These are phyloP conservation scores for Polyploca ridens DNA, from an alignment of 2,888 invertebrate species.

Conservation along the genomic window DNA sequence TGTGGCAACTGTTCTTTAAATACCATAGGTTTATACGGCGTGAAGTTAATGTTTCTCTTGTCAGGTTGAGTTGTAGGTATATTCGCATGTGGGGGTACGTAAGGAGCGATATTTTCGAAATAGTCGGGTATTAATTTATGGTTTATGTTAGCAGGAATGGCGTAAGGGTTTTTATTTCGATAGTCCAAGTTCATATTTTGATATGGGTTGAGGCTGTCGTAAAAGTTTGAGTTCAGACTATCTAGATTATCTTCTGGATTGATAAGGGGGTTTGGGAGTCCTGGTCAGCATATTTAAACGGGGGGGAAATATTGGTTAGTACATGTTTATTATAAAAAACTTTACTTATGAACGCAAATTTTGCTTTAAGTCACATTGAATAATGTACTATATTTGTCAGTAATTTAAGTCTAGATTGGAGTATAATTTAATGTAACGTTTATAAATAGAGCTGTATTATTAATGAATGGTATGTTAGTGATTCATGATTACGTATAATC, in stretches of 20 bases:
- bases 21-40: constrained; percentile 60
- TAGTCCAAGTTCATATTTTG: constrained; percentile 64
- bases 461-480: constrained; percentile 24
- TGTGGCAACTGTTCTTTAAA: constrained; percentile 68
- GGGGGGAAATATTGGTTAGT: constrained; percentile 44
- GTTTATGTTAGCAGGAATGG: constrained; percentile 79
- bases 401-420: background rate
- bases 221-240: constrained; percentile 73
- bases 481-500: background rate
- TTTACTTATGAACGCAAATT: constrained; percentile 30
- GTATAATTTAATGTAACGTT: constrained; percentile 15
- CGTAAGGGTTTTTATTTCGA: constrained; percentile 79
- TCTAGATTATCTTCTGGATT: constrained; percentile 72
- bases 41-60: constrained; percentile 52
- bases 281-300: constrained; percentile 67
- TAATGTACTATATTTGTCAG: background rate
- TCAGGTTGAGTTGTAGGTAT: constrained; percentile 43
- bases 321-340: constrained; percentile 24
- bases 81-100: constrained; percentile 78
- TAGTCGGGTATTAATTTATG: constrained; percentile 72
- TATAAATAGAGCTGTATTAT: constrained; percentile 23
- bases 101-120: constrained; percentile 57
- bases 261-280: constrained; percentile 50
- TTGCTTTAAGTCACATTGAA: background rate
- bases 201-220: constrained; percentile 74